These are phyloP conservation scores for Synergus itoensis DNA, from an alignment of 2,888 invertebrate species.

Conservation along the genomic window DNA sequence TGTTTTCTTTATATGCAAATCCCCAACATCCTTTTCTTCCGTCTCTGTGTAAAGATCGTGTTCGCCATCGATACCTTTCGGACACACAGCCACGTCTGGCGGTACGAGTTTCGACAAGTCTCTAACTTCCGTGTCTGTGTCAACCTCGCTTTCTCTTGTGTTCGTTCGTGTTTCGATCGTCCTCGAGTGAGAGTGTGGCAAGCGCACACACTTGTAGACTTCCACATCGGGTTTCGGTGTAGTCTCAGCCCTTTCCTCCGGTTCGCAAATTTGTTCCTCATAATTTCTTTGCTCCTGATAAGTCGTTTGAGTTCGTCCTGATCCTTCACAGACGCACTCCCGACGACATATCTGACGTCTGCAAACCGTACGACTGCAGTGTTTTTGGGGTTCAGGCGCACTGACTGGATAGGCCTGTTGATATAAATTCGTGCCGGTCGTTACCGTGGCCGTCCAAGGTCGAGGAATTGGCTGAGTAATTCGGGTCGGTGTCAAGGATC, in stretches of 20 bases:
- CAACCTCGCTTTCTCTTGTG: slow-evolving; percentile 45
- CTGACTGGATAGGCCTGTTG: slow-evolving; percentile 65
- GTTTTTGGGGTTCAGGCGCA: slow-evolving; percentile 56
- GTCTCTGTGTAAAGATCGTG: slow-evolving; percentile 73
- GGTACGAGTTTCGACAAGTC: slow-evolving; percentile 69
- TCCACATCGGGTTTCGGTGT: slow-evolving; percentile 46
- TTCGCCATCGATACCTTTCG: slow-evolving; percentile 70
- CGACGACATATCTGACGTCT: slow-evolving; percentile 58
- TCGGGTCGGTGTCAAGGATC: slow-evolving; percentile 74
- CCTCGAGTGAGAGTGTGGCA: slow-evolving; percentile 9
- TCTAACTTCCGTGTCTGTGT: slow-evolving; percentile 55
- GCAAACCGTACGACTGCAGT: slow-evolving; percentile 44
- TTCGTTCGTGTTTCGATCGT: slow-evolving; percentile 41
- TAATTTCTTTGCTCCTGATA: slow-evolving; percentile 65
- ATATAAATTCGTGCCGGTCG: slow-evolving; percentile 67
- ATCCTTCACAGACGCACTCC: slow-evolving; percentile 58
- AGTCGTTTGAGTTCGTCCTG: not conserved
- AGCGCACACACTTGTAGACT: slow-evolving; percentile 51
- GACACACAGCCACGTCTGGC: slow-evolving; percentile 67
- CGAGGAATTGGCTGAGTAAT: slow-evolving; percentile 73
- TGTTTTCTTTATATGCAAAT: slow-evolving; percentile 73
- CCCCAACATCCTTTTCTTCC: slow-evolving; percentile 73
- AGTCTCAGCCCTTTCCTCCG: slow-evolving; percentile 58
- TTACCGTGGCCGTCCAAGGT: slow-evolving; percentile 75
- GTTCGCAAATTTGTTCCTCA: slow-evolving; percentile 53